Conservation (phyloP, 2,888 invertebrate genomes). For the Sarcophaga caerulescens region DNA sequence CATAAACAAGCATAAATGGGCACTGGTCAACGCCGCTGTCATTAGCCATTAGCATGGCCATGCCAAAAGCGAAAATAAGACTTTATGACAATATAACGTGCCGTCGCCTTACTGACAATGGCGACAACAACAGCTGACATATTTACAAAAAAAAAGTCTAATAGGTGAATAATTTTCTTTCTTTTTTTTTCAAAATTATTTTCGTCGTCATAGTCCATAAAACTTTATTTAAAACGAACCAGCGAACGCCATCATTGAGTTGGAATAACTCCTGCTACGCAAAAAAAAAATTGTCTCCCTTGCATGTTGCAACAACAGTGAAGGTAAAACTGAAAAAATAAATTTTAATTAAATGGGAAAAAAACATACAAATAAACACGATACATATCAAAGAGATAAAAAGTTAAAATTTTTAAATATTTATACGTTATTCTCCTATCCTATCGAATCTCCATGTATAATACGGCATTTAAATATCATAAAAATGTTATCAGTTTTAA, state of each 20-base stretch:
- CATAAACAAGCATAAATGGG: no score
- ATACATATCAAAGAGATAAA: constrained; percentile 35
- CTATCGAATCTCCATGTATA: background rate
- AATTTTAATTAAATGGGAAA: constrained; percentile 19
- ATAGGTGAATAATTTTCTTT: background rate
- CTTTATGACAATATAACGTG: constrained; percentile 42
- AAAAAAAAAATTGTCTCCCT: constrained; percentile 8
- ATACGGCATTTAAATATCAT: background rate
- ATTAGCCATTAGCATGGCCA: background rate
- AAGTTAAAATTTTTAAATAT: background rate
- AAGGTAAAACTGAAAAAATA: constrained; percentile 22
- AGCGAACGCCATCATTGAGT: constrained; percentile 9
- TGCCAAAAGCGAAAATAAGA: constrained; percentile 4
- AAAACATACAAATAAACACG: constrained; percentile 45
- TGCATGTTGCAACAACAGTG: constrained; percentile 37
- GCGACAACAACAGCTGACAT: constrained; percentile 50
- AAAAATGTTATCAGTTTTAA: constrained; percentile 44
- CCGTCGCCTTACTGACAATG: constrained; percentile 40
- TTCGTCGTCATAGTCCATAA: background rate
- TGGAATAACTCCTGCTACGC: background rate
- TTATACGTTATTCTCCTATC: no score
- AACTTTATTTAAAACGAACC: constrained; percentile 17
- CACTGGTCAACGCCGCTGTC: background rate
- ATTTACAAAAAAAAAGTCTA: constrained; percentile 16
- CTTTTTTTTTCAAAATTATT: no score